Base-by-base conservation (phyloP, 2,888 invertebrate genomes). In the Idaea aversata region DNA sequence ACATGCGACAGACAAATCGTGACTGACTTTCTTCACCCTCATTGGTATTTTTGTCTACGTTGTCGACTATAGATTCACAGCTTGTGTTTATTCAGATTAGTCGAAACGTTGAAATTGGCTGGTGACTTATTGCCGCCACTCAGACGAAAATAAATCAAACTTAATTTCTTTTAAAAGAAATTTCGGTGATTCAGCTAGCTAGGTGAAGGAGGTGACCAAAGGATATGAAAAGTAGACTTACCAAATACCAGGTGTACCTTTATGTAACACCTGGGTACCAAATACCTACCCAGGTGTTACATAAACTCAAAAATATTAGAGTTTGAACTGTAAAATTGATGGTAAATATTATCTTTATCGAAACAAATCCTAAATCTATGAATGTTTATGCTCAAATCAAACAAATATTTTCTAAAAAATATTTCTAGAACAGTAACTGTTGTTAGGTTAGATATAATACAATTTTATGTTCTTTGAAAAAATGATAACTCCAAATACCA, bases 61-160 rank as follows among this genome's bases (percentile, higher is more conserved):
- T 34, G 59, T 59, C 34, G 59, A 5, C 58, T 47, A 47, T 47
- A 47, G 47, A 47, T 47, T 87, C 84, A 86, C 85, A 72, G 13
- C 47, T 79, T 75, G 78, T 89, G 88, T 92, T 91, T 91, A 88
- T 87, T 86, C 88, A 91, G 88, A 89, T 90, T 91, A 86, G 77
- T 84, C 82, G 80, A 85, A 87, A 86, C 81, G 85, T 88, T 87
- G 87, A 87, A 90, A 88, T 88, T 87, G 86, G 84, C 76, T 67
- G 69, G 80, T 83, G 82, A 85, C 85, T 83, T 84, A 84, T 68
- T 59, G 47, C 47, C 10, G 47, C 47, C 13, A 47, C 47, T 47
- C 13, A 7, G 15, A 59, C 15, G 25, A 25, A 59, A 59, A 25
- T 16, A 25, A 16, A 59, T 25, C 25, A 59, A 25, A 16, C 7